phyloP scores from a whole-genome alignment of 1,140 invertebrate species.

The Leptopilina clavipes region DNA sequence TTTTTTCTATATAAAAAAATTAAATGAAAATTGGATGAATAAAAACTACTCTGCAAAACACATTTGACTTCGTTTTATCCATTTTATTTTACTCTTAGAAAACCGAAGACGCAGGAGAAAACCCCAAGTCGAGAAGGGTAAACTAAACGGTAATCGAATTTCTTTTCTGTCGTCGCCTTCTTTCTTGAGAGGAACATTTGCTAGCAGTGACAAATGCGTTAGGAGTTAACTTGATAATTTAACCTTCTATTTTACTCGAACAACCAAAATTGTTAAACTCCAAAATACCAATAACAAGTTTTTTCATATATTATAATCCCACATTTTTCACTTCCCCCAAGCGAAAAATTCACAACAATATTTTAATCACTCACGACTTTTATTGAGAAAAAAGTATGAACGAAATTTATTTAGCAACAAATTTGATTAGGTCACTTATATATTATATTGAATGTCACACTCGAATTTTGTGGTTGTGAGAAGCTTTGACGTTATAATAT shows the following conservation, averaged over 20 bases:
- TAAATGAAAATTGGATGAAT: background rate
- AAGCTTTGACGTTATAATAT: no score
- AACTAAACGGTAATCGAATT: constrained; percentile 4
- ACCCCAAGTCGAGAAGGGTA: background rate
- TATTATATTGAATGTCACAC: no score
- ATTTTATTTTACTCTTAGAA: constrained; percentile 6
- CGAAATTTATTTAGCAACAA: no score
- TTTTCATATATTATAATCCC: no score
- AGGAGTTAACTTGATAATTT: constrained; percentile 4
- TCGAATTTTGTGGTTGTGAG: no score
- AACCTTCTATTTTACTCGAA: background rate
- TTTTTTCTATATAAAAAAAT: no score
- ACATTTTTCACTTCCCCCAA: no score
- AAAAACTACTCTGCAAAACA: background rate
- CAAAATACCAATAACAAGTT: no score
- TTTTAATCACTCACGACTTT: no score
- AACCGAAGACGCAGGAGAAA: background rate
- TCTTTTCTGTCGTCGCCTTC: background rate
- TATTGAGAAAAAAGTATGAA: no score
- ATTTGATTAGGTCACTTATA: no score
- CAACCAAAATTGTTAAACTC: background rate
- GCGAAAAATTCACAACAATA: no score
- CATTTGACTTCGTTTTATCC: background rate
- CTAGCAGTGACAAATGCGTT: background rate
- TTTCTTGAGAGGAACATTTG: background rate